Base-by-base conservation (phyloP, 1,140 invertebrate species). In the Panulirus ornatus region DNA sequence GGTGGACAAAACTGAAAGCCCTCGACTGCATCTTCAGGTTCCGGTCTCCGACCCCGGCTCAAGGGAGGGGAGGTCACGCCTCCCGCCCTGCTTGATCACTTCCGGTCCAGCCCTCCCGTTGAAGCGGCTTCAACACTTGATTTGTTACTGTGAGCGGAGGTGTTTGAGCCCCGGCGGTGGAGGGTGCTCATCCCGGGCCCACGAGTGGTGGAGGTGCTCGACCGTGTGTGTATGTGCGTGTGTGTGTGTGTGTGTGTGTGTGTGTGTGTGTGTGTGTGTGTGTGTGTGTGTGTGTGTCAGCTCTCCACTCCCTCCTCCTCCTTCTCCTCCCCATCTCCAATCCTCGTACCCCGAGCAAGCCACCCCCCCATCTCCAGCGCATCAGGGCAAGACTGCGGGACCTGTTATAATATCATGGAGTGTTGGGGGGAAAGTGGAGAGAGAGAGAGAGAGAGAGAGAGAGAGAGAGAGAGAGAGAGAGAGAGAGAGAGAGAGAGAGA, bases 381-480 rank as follows among this genome's bases (percentile, higher is more conserved):
- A n/a, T n/a, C n/a, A n/a, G n/a, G n/a, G n/a, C n/a, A n/a, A n/a
- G n/a, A n/a, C n/a, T n/a, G n/a, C n/a, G n/a, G n/a, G n/a, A n/a
- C n/a, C n/a, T n/a, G n/a, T n/a, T n/a, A n/a, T n/a, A n/a, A 58
- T 11, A 22, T 58, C 11, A 22, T 58, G 51, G 22, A 22, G 51
- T n/a, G n/a, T n/a, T n/a, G n/a, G n/a, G n/a, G n/a, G n/a, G n/a
- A n/a, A n/a, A n/a, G n/a, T n/a, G n/a, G 11, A 22, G 51, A 19
- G 36, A 75, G 16, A n/a, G 71, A 75, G 14, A 75, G 30, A 75
- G n/a, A 75, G n/a, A 75, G 30, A 73, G 70, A 34, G 70, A 73
- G 16, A 34, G 30, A 27, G 27, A 58, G 51, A 58, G 51, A 22
- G 22, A 58, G 51, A 58, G 51, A 22, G 51, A 58, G 51, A 58